Conservation (phyloP, 2,113 vertebrate species). For the Bagarius yarrelli region DNA sequence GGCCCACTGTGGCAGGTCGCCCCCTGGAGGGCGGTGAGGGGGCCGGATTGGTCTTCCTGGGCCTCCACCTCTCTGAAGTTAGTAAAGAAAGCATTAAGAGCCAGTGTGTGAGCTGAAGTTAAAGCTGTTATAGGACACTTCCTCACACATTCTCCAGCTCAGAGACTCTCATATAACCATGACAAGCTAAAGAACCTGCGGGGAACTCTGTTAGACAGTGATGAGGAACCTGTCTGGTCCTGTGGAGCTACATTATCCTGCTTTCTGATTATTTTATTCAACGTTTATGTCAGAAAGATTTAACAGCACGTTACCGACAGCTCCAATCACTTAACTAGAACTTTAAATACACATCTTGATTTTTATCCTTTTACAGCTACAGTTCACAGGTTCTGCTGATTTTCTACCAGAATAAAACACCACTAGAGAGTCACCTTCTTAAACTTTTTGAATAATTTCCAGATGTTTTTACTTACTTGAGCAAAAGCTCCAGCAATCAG, state of each 20-base stretch:
- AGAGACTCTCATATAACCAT: not conserved
- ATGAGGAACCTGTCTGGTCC: not conserved
- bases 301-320: not conserved
- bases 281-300: not conserved
- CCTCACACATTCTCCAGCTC: not conserved
- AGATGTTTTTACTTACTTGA: not conserved
- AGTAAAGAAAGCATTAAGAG: not conserved
- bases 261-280: not conserved
- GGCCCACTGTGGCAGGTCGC: not conserved
- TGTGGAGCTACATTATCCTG: not conserved
- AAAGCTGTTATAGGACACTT: not conserved
- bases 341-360: not conserved
- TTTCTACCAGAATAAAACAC: too few relatives aligned
- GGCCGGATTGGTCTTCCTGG: not conserved
- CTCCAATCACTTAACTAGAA: not conserved
- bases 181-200: not conserved
- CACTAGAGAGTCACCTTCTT: too few relatives aligned
- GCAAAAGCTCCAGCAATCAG: not conserved
- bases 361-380: not conserved
- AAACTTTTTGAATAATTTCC: not conserved
- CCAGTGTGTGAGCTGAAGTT: not conserved
- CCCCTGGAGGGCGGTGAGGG: not conserved
- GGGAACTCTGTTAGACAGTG: not conserved
- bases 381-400: too few relatives aligned
- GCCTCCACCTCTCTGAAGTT: conserved; percentile 6